Conservation (phyloP, 37 sponge, comb jelly and placozoan genomes). For the Crambe crambe region DNA sequence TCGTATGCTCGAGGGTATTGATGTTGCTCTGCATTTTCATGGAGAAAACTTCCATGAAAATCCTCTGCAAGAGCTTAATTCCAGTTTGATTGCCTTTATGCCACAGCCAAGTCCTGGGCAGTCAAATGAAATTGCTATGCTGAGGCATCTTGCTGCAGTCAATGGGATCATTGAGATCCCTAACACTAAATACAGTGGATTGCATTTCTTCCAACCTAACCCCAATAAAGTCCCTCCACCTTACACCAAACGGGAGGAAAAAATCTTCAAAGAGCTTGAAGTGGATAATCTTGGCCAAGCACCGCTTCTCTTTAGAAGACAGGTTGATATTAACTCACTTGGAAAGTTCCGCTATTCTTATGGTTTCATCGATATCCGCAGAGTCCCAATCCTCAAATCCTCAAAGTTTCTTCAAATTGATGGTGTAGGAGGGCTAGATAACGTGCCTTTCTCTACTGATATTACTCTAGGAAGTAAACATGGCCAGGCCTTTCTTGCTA, state of each 20-base stretch:
- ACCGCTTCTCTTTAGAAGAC: conserved; percentile 20
- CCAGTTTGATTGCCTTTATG: conserved; percentile 51
- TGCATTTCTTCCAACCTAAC: conserved; percentile 43
- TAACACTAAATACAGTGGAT: conserved; percentile 37
- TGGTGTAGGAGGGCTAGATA: conserved; percentile 60
- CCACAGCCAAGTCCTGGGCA: background rate
- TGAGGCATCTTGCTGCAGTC: conserved; percentile 41
- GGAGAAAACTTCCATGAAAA: conserved; percentile 20
- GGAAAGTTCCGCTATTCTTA: conserved; percentile 45
- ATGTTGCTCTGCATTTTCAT: conserved; percentile 66
- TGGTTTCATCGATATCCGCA: conserved; percentile 64
- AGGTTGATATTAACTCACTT: conserved; percentile 2
- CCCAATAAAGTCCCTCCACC: conserved; percentile 20
- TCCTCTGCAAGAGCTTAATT: conserved; percentile 39
- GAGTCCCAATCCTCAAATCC: conserved; percentile 57
- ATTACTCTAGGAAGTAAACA: conserved; percentile 74
- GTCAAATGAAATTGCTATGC: background rate
- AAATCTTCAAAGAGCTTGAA: conserved; percentile 46
- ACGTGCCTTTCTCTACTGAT: conserved; percentile 38
- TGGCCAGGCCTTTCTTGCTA: conserved; percentile 56
- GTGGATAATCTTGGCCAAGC: conserved; percentile 34
- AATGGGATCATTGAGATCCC: conserved; percentile 17
- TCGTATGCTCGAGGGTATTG: conserved; percentile 19
- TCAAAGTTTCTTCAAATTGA: conserved; percentile 57
- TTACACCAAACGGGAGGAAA: conserved; percentile 50